Evolutionary conservation across 2,113 vertebrate species (phyloP), one percentile per base, ranked within the genome.

Genomic region (Cygnus buccinator): DNA sequence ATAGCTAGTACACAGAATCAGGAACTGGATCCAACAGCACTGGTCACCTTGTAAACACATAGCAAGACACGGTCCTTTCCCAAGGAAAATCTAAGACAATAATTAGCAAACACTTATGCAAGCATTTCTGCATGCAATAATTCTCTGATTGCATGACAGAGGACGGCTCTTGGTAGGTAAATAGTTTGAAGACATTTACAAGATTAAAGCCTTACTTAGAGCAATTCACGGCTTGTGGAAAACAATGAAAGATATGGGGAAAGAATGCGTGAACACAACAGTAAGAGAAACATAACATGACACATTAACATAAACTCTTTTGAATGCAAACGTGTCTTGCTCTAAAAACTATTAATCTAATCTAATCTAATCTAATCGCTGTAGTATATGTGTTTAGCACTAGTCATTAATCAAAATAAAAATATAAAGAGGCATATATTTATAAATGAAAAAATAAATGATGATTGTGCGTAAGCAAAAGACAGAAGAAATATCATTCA

Each of bases 151-250:
- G 41, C 57, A 26, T 55, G n/a, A 44, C 82, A 91, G 39, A 81
- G 65, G 33, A 41, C 43, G 67, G 15, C 22, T 93, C 4, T 1
- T 33, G 14, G n/a, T 52, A 75, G 16, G 52, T 65, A 78, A 76
- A 75, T 31, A 78, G 19, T 83, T 74, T 86, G 48, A 61, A 48
- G 25, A 52, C 3, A 46, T 93, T 89, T 87, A 37, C 43, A 84
- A 87, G 88, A 93, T 89, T 76, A 94, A 92, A 94, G 95, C 35
- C 48, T 75, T 83, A 77, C 65, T 86, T 75, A 44, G 58, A 43
- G 61, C 76, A 89, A 72, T 95, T 88, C 80, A n/a, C 73, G 72
- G 14, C 4, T 55, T 71, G 33, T 72, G 89, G 62, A 78, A 85
- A 89, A 44, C 61, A 57, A 29, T 22, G 29, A 73, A 58, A 92